Base-by-base conservation (phyloP, 2,888 invertebrate genomes). In the Candidula unifasciata region DNA sequence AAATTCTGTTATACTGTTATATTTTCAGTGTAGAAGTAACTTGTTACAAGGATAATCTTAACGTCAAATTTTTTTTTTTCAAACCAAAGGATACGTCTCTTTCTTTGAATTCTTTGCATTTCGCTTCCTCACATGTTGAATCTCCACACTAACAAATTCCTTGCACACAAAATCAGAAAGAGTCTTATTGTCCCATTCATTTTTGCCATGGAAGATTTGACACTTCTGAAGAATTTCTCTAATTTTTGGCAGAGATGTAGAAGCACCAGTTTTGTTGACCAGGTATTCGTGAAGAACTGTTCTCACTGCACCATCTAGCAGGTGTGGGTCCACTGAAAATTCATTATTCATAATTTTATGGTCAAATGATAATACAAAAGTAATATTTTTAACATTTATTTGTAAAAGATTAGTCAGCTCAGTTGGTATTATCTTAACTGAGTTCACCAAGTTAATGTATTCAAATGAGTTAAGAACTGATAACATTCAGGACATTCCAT, bases 1-100 rank as follows among this genome's bases (percentile, higher is more conserved):
- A n/a, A n/a, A n/a, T n/a, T n/a, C n/a, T n/a, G n/a, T n/a, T n/a
- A n/a, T n/a, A n/a, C n/a, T n/a, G n/a, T n/a, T n/a, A n/a, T n/a
- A n/a, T n/a, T n/a, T n/a, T n/a, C n/a, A n/a, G n/a, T n/a, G n/a
- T n/a, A n/a, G n/a, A n/a, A n/a, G n/a, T n/a, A n/a, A n/a, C n/a
- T n/a, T n/a, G n/a, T n/a, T n/a, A n/a, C n/a, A n/a, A n/a, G n/a
- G n/a, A n/a, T n/a, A n/a, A n/a, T n/a, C n/a, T n/a, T n/a, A n/a
- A n/a, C n/a, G n/a, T n/a, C 44, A 44, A 44, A 44, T 44, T 68
- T 35, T 24, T 68, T 37, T 37, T 79, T 33, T 13, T 30, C 0
- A 52, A 27, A 73, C 54, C 35, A 64, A 60, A 76, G 82, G 82
- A 82, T 82, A 82, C 82, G 16, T 54, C 8, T 69, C 57, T 81